phyloP scores from a whole-genome alignment of 2,797 vertebrate species.

The Tokudaia tokunoshimensis region DNA sequence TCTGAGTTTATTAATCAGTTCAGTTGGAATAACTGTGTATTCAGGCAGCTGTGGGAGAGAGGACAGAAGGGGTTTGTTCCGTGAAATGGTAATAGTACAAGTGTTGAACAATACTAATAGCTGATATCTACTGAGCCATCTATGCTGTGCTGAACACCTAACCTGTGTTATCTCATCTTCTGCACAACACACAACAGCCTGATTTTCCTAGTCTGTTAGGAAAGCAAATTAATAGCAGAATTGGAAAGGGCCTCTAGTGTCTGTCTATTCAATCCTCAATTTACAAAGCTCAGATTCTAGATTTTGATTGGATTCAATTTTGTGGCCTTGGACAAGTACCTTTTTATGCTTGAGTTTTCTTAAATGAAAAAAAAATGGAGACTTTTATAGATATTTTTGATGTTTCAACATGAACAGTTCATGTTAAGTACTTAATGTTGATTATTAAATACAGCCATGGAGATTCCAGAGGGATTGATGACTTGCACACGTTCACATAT shows the following conservation, averaged over 20 bases:
- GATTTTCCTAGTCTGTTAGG: background rate
- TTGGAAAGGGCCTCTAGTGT: background rate
- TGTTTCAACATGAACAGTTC: background rate
- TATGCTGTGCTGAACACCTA: background rate
- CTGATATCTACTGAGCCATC: background rate
- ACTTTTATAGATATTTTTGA: background rate
- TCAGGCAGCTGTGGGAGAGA: constrained; percentile 60
- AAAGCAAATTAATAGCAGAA: background rate
- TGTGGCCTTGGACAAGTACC: background rate
- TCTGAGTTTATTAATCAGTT: constrained; percentile 60
- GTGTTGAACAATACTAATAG: background rate
- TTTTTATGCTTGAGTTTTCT: background rate
- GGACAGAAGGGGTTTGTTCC: constrained; percentile 68
- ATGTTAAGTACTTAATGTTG: background rate
- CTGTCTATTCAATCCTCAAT: background rate
- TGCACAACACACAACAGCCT: background rate
- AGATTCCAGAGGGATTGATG: background rate
- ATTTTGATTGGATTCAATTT: background rate
- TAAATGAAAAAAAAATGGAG: constrained; percentile 38
- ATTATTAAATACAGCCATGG: background rate
- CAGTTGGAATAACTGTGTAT: constrained; percentile 32
- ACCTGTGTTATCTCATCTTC: background rate
- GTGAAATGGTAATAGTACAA: background rate
- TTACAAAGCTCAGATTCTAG: background rate
- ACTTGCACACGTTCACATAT: background rate